Evolutionary conservation across 2,113 vertebrate genomes (phyloP).

Genomic region (rat (Rattus norvegicus)): GRCr8 NC_086031.1:24793001-24793500

Average conservation of each 20-base stretch:
- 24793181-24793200: no score
- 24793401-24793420: not conserved
- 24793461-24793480: not conserved
- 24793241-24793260: not conserved
- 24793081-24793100: not conserved
- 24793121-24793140: not conserved
- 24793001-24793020: not conserved
- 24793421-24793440: not conserved
- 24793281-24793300: not conserved
- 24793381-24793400: not conserved
- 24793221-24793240: not conserved
- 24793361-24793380: not conserved
- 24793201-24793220: not conserved
- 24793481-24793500: not conserved
- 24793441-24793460: not conserved
- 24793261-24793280: no score
- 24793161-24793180: not conserved
- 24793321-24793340: not conserved
- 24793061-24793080: not conserved
- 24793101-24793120: not conserved
- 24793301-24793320: not conserved
- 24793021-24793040: not conserved
- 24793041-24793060: not conserved
- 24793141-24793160: no score
- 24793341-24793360: not conserved